Evolutionary conservation across 2,888 invertebrate species (phyloP).

Genomic region (Peribatodes rhomboidaria): DNA sequence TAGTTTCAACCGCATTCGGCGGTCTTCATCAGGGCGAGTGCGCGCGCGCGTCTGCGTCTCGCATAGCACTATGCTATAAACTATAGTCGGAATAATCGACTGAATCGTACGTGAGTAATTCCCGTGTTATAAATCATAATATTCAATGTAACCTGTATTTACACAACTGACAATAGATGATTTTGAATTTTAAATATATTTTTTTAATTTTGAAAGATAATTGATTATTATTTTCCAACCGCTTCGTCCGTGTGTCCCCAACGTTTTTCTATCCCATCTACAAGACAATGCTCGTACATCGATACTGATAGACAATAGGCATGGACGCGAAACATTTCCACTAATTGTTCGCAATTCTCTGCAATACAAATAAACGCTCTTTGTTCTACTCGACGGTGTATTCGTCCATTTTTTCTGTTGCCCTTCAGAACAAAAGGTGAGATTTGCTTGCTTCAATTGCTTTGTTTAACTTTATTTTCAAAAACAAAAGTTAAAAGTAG

Average conservation of each 20-base stretch:
- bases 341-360: constrained; percentile 49
- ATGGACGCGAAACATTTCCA: constrained; percentile 34
- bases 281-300: constrained; percentile 52
- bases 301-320: constrained; percentile 42
- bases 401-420: neutral
- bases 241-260: constrained; percentile 29
- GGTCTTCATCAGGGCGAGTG: no score
- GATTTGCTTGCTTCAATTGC: neutral
- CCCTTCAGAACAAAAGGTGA: constrained; percentile 1
- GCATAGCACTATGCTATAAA: no score
- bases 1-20: no score
- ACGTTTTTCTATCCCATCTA: constrained; percentile 46
- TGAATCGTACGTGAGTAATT: no score
- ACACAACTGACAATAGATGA: no score
- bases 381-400: constrained; percentile 24
- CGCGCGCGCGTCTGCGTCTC: no score
- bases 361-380: constrained; percentile 35
- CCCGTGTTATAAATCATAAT: no score
- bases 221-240: neutral
- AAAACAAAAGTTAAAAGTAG: neutral
- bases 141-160: no score
- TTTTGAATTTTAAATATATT: no score
- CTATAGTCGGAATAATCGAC: no score
- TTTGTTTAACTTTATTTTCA: neutral
- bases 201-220: neutral